These are phyloP conservation scores for Cacatua alba DNA, from an alignment of 2,113 vertebrate genomes.

Conservation along the genomic window DNA sequence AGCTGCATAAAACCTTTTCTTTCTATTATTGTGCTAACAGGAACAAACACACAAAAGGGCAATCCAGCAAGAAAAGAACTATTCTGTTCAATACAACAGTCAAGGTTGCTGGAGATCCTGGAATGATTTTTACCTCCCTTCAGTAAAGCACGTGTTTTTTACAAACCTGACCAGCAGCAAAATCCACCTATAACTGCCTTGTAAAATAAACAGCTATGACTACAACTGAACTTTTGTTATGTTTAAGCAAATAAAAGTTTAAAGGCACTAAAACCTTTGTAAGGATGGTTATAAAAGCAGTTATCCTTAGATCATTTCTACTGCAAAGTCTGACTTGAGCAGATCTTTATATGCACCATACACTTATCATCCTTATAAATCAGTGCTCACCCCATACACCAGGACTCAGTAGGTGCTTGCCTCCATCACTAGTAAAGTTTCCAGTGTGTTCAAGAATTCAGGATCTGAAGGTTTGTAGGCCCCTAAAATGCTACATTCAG, in stretches of 20 bases:
- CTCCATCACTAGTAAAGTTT: neutral
- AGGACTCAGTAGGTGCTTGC: neutral
- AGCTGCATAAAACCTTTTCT: neutral
- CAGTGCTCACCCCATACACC: neutral
- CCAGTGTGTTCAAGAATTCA: neutral
- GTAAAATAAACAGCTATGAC: slow-evolving; percentile 67
- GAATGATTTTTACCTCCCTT: neutral
- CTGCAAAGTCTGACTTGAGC: slow-evolving; percentile 14
- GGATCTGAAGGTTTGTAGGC: neutral
- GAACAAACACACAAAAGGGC: neutral
- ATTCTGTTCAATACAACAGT: neutral
- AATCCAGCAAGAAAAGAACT: neutral
- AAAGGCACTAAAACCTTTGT: slow-evolving; percentile 54
- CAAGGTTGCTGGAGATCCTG: neutral
- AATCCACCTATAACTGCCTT: slow-evolving; percentile 31
- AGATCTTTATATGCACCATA: neutral
- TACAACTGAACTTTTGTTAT: slow-evolving; percentile 61
- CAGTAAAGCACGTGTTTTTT: neutral
- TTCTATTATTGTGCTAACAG: neutral
- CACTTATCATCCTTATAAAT: slow-evolving; percentile 29
- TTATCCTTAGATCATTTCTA: slow-evolving; percentile 34
- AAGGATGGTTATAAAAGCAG: slow-evolving; percentile 76
- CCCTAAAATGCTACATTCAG: neutral
- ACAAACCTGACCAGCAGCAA: slow-evolving; percentile 39
- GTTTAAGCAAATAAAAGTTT: slow-evolving; percentile 61